phyloP scores from a whole-genome alignment of 2,113 vertebrate genomes.

The Phyllostomus hastatus region DNA sequence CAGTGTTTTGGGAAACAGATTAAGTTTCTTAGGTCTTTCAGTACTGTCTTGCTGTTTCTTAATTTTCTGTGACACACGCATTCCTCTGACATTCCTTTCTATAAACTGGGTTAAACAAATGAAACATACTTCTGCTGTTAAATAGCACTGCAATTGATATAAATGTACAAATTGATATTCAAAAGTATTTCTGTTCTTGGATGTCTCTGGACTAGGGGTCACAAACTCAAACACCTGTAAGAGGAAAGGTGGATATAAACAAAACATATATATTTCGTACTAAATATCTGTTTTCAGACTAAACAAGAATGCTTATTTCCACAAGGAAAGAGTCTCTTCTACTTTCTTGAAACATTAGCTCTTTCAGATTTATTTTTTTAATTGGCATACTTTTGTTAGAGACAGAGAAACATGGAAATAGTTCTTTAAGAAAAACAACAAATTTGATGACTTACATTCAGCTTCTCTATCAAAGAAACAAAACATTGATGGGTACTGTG shows the following conservation, averaged over 20 bases:
- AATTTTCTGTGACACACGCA: background rate
- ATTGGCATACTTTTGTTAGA: background rate
- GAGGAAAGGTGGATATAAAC: background rate
- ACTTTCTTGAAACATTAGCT: background rate
- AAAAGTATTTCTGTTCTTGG: background rate
- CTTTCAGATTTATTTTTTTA: background rate
- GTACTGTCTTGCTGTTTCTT: background rate
- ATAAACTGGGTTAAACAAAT: slow-evolving; percentile 8
- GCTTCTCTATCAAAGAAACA: background rate
- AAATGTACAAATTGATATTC: background rate
- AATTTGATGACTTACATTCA: background rate
- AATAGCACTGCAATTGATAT: background rate
- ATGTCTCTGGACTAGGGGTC: background rate
- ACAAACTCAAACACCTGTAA: background rate
- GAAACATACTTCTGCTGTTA: background rate
- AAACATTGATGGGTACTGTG: background rate
- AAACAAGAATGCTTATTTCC: background rate
- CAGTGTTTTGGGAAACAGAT: slow-evolving; percentile 17
- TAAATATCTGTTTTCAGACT: background rate
- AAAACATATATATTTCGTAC: background rate
- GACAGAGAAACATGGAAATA: background rate
- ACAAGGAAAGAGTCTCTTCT: background rate
- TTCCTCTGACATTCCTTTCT: background rate
- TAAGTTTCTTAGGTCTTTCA: slow-evolving; percentile 38
- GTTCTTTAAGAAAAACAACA: background rate